Conservation (phyloP, 2,797 vertebrate genomes). For the Sebastes goodei region DNA sequence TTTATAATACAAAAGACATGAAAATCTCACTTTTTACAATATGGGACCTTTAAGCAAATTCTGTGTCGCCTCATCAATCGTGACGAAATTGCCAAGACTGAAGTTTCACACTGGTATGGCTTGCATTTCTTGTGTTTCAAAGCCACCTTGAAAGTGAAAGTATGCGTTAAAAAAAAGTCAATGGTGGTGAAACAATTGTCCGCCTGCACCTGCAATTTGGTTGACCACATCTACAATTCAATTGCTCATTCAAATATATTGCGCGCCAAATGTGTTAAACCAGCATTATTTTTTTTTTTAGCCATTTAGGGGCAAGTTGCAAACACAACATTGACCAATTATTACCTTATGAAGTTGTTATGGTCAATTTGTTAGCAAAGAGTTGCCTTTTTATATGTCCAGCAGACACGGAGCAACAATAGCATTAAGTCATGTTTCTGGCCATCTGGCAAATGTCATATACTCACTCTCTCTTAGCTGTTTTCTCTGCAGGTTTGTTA, state of each 20-base stretch:
- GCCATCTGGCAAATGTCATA: neutral
- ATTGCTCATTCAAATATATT: neutral
- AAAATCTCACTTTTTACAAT: too few relatives aligned
- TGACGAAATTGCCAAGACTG: neutral
- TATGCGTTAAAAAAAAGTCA: too few relatives aligned
- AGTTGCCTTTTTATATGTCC: neutral
- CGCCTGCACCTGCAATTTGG: too few relatives aligned
- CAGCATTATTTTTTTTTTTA: neutral
- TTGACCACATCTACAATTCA: too few relatives aligned
- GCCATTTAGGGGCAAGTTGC: neutral
- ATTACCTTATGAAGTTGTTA: neutral
- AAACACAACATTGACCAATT: neutral
- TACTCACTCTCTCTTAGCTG: neutral
- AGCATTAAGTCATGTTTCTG: neutral
- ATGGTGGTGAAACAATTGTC: too few relatives aligned
- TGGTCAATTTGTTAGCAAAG: neutral
- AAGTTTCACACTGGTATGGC: neutral
- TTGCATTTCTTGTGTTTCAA: too few relatives aligned
- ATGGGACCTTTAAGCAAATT: neutral
- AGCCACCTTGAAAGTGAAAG: too few relatives aligned
- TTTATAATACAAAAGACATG: too few relatives aligned
- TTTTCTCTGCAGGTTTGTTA: neutral
- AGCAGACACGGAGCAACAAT: neutral
- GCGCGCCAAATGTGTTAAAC: neutral
- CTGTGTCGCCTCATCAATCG: neutral